Percentiles rank a stretch among this genome's conserved stretches.
phyloP scores from a whole-genome alignment of 2,113 vertebrate species.

The Hepsetus odoe region DNA sequence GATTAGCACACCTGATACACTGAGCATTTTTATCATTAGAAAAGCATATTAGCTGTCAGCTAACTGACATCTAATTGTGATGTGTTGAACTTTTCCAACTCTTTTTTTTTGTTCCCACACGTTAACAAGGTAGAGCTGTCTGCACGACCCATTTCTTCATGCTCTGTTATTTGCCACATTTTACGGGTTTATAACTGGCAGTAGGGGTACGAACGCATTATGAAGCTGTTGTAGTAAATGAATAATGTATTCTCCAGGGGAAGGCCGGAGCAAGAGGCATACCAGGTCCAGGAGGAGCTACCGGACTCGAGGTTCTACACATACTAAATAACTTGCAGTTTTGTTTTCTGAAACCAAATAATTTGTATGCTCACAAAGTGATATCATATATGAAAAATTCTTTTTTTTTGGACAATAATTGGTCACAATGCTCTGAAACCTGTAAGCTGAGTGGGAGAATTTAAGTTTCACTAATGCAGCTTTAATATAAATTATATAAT shows the following conservation, averaged over 20 bases:
- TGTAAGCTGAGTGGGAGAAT: not conserved
- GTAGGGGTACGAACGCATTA: not conserved
- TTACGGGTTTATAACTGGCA: not conserved
- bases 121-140: not conserved
- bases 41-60: not conserved
- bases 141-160: not conserved
- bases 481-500: not conserved
- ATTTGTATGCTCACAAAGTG: constrained; percentile 19
- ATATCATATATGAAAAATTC: no score
- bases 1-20: not conserved
- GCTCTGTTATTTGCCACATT: not conserved
- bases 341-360: no score
- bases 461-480: not conserved
- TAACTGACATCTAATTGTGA: not conserved
- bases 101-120: no score
- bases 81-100: not conserved
- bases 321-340: not conserved
- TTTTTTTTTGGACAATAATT: no score
- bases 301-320: constrained; percentile 83
- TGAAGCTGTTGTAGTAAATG: not conserved
- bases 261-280: constrained; percentile 88
- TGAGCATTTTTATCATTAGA: not conserved
- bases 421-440: not conserved
- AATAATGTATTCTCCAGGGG: constrained; percentile 75
- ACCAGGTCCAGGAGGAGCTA: constrained; percentile 85